Evolutionary conservation across 2,113 vertebrate species (phyloP).

Genomic region (Cavia aperea): DNA sequence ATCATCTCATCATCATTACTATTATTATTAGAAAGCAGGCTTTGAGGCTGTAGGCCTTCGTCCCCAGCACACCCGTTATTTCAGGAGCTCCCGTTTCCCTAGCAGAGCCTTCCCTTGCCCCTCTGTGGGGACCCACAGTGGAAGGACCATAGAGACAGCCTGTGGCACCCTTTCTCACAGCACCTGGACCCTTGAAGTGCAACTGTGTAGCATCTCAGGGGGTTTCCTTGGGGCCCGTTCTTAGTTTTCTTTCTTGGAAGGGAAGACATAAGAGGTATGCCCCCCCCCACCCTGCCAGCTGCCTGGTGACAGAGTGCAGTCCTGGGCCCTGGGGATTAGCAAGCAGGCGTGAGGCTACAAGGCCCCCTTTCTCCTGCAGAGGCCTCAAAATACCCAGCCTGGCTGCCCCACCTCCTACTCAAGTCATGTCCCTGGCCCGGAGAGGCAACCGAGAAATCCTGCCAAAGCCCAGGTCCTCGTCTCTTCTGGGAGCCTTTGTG

Average conservation of each 20-base stretch:
- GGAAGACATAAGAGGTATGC: background rate
- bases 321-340: background rate
- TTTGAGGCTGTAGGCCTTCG: background rate
- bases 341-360: background rate
- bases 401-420: background rate
- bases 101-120: no score
- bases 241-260: background rate
- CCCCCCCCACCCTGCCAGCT: background rate
- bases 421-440: background rate
- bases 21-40: background rate
- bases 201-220: background rate
- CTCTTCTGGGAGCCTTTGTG: background rate
- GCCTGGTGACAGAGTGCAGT: background rate
- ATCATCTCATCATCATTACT: background rate
- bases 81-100: background rate
- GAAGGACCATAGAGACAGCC: no score
- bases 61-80: accelerated
- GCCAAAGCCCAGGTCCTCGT: background rate
- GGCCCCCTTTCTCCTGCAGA: background rate
- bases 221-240: background rate
- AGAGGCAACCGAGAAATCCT: background rate
- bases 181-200: background rate
- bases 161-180: background rate
- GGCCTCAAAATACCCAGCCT: accelerated
- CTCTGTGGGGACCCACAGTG: no score